These are phyloP conservation scores for Oceanites oceanicus DNA, from an alignment of 2,113 vertebrate genomes.

Conservation along the genomic window DNA sequence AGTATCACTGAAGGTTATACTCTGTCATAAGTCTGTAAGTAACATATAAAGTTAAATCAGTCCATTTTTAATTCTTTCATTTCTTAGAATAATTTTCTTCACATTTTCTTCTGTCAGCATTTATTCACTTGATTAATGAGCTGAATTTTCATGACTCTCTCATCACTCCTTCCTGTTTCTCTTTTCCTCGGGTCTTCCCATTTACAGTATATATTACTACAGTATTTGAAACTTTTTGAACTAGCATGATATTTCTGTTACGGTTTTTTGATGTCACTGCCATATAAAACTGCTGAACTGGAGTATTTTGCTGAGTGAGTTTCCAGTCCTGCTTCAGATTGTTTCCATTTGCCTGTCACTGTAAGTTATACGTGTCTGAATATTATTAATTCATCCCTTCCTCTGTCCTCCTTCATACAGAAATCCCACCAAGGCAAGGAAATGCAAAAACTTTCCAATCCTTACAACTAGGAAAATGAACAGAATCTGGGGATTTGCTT, in stretches of 20 bases:
- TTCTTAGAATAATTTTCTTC: not conserved
- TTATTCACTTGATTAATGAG: not conserved
- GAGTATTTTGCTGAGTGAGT: not conserved
- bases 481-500: not conserved
- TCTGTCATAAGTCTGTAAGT: not conserved
- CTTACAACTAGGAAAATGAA: not conserved
- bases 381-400: not conserved
- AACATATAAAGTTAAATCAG: not conserved
- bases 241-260: not conserved
- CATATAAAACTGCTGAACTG: not conserved
- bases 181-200: not conserved
- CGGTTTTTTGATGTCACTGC: not conserved
- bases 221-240: not conserved
- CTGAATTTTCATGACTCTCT: not conserved
- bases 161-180: not conserved
- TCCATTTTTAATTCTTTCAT: not conserved
- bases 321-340: not conserved
- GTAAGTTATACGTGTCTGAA: not conserved
- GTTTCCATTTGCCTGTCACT: slow-evolving; percentile 2
- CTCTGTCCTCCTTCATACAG: not conserved
- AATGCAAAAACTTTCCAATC: not conserved
- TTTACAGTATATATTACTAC: not conserved
- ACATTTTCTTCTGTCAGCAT: not conserved
- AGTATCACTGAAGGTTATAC: not conserved
- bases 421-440: not conserved